Base-by-base conservation (phyloP, 2,113 vertebrate species). In the Pterophyllum scalare region DNA sequence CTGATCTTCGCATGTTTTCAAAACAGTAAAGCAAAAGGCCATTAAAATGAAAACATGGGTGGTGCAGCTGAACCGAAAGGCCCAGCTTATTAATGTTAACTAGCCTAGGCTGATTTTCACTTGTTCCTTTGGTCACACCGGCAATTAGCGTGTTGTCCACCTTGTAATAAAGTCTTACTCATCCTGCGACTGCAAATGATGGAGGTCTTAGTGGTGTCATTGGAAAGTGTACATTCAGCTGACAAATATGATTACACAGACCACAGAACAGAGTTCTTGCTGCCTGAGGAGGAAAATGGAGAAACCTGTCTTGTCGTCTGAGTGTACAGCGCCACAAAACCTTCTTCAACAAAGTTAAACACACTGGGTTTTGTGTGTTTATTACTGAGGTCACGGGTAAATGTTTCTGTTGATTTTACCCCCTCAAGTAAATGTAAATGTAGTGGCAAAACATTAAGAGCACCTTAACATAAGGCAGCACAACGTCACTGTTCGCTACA, bases 11-110 rank as follows among this genome's bases (percentile, higher is more conserved):
- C 22, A 28, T 57, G 70, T 65, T 80, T 77, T 57, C 59, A 81
- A 75, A n/a, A 82, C 20, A 17, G 19, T 56, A 61, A 22, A 38
- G 80, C 77, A 40, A 87, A 82, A n/a, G 1, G 31, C 26, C 28
- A 4, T 33, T 38, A 54, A n/a, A 61, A 12, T 61, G 61, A 40
- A 70, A 77, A 20, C 20, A 38, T 9, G 15, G 35, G 33, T 3
- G 28, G 54, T 43, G 17, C 78, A 70, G 26, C 38, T 11, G 12
- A 72, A 59, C 72, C 67, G 46, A 61, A 83, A 81, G 58, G 82
- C 79, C 17, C 75, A 38, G 40, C 79, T 87, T 80, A 81, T 92
- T 86, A 81, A 4, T 54, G 85, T 17, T 81, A 90, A 93, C 93
- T 80, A 83, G 88, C 54, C 43, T 58, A 3, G 10, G 17, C 38